Conservation (phyloP, 2,113 vertebrate species). For the Poeciliopsis occidentalis region DNA sequence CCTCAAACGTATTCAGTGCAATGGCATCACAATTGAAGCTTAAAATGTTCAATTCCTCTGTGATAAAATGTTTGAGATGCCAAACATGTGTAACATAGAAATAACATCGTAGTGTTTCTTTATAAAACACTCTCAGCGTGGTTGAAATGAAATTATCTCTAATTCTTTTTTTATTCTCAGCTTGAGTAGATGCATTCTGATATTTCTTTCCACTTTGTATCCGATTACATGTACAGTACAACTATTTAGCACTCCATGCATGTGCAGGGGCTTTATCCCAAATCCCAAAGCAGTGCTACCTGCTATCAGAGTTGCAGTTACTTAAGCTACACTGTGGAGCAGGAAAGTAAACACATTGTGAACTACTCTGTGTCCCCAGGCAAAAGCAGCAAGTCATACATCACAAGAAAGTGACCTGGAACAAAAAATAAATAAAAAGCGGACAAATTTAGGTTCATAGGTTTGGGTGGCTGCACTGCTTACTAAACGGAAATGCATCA, state of each 20-base stretch:
- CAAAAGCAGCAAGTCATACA: conserved; percentile 58
- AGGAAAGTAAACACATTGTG: conserved; percentile 64
- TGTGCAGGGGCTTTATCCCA: conserved; percentile 34
- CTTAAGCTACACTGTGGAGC: conserved; percentile 42
- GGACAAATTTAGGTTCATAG: conserved; percentile 54
- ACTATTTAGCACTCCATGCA: conserved; percentile 9
- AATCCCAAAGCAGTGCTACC: conserved; percentile 45
- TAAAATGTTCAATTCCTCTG: background rate
- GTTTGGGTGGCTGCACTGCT: conserved; percentile 12
- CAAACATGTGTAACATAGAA: too few relatives aligned
- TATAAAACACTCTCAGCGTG: background rate
- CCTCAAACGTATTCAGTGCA: too few relatives aligned
- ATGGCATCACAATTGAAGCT: background rate
- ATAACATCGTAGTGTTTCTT: background rate
- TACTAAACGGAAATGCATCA: conserved; percentile 16
- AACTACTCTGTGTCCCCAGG: conserved; percentile 54
- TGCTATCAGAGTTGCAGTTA: conserved; percentile 53
- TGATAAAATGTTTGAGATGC: too few relatives aligned
- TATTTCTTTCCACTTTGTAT: conserved; percentile 1
- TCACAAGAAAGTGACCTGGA: conserved; percentile 67
- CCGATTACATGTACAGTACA: conserved; percentile 21
- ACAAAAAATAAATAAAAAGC: conserved; percentile 26
- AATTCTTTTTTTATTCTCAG: conserved; percentile 5
- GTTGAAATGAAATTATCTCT: background rate
- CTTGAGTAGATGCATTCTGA: conserved; percentile 2